These are phyloP conservation scores for Antitype chi DNA, from an alignment of 2,888 invertebrate species.

Conservation along the genomic window DNA sequence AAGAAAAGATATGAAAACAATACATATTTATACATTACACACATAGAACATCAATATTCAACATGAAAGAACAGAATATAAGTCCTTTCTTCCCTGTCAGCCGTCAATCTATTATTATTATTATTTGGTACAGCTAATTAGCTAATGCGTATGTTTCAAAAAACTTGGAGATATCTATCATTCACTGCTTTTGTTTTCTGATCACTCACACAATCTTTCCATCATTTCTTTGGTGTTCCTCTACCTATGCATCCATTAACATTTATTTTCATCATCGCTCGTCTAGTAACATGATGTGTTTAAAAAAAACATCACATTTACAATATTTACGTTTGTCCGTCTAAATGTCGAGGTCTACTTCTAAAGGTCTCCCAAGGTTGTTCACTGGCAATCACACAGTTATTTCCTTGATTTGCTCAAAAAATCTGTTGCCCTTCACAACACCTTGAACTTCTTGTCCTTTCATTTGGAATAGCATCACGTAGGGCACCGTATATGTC, in stretches of 20 bases:
- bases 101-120: not conserved
- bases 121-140: too few species aligned
- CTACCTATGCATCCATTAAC: not conserved
- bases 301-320: not conserved
- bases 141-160: too few species aligned
- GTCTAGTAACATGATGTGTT: not conserved
- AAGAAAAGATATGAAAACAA: too few species aligned
- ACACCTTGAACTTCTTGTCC: slow-evolving; percentile 31
- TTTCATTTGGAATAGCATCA: slow-evolving; percentile 28
- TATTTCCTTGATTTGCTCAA: slow-evolving; percentile 25
- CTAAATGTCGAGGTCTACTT: slow-evolving; percentile 24
- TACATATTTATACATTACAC: too few species aligned
- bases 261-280: not conserved
- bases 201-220: not conserved
- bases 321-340: not conserved
- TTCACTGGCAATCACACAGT: not conserved
- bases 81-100: not conserved
- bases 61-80: too few species aligned
- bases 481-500: slow-evolving; percentile 23
- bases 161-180: not conserved
- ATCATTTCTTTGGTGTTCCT: not conserved
- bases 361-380: slow-evolving; percentile 19
- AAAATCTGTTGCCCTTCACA: slow-evolving; percentile 39
- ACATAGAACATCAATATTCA: too few species aligned
- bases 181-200: not conserved